Evolutionary conservation across 2,113 vertebrate genomes (phyloP).

Genomic region (Hippocampus zosterae): DNA sequence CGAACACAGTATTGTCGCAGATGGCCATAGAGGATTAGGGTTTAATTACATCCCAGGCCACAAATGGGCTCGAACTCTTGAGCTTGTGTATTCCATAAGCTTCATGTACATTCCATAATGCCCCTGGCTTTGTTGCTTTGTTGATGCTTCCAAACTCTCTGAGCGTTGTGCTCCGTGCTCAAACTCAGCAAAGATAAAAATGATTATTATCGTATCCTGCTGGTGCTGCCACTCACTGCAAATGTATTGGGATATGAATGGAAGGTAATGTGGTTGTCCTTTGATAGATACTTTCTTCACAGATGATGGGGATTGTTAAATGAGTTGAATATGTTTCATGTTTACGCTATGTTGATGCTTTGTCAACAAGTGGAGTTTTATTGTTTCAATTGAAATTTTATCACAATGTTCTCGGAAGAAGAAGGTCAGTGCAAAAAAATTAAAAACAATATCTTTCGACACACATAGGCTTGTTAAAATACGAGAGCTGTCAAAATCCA

Average conservation of each 20-base stretch:
- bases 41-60: conserved; percentile 23
- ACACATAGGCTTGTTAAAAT: too few species aligned
- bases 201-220: conserved; percentile 28
- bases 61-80: conserved; percentile 7
- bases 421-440: too few species aligned
- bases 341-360: too few species aligned
- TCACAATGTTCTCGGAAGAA: too few species aligned
- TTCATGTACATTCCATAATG: conserved; percentile 4
- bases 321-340: background rate
- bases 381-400: background rate
- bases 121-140: conserved; percentile 17
- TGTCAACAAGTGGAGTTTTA: background rate
- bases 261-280: conserved; percentile 4
- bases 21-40: conserved; percentile 36
- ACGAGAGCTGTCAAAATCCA: too few species aligned
- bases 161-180: conserved; percentile 19
- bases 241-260: background rate
- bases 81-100: conserved; percentile 5
- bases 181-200: conserved; percentile 16
- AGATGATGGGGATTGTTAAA: background rate
- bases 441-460: too few species aligned
- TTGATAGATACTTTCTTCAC: background rate
- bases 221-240: conserved; percentile 8
- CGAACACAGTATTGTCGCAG: conserved; percentile 27
- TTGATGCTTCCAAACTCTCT: conserved; percentile 4